Percentiles rank a stretch among this genome's conserved stretches.
These are phyloP conservation scores for Callipepla squamata DNA, from an alignment of 2,113 vertebrate species.

Conservation along the genomic window DNA sequence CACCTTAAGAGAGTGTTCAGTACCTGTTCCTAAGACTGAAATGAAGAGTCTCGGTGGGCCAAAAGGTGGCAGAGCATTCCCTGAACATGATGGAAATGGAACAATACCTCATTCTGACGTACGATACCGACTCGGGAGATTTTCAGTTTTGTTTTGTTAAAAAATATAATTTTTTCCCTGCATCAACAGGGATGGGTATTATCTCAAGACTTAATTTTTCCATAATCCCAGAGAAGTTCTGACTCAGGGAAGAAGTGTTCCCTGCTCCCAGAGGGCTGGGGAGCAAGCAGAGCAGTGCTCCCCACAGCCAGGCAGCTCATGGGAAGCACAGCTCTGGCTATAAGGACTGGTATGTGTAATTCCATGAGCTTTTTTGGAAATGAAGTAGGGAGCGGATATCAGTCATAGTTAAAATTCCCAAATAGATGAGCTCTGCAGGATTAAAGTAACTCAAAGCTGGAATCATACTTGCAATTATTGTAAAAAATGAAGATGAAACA, in stretches of 20 bases:
- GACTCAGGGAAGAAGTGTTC: not conserved
- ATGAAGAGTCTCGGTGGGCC: not conserved
- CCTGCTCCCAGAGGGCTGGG: not conserved
- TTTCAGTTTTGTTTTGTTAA: not conserved
- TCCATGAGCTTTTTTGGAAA: slow-evolving; percentile 56
- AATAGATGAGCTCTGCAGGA: slow-evolving; percentile 25
- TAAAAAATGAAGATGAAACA: not conserved
- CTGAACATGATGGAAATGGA: not conserved
- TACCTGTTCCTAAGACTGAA: not conserved
- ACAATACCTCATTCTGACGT: not conserved
- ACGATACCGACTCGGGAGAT: not conserved
- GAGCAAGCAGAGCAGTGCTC: rapidly evolving
- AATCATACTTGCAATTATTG: not conserved
- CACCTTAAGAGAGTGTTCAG: not conserved
- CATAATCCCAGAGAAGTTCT: not conserved
- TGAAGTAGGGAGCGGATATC: slow-evolving; percentile 1
- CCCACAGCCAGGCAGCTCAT: not conserved
- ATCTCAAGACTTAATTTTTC: not conserved
- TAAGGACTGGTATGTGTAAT: slow-evolving; percentile 40
- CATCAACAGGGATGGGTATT: not conserved
- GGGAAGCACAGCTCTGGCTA: not conserved
- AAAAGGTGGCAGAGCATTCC: slow-evolving; percentile 18
- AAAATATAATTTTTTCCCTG: not conserved
- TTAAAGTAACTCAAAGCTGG: not conserved
- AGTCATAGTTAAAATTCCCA: slow-evolving; percentile 52